Conservation (phyloP, 2,888 invertebrate genomes). For the Meteorus colon region DNA sequence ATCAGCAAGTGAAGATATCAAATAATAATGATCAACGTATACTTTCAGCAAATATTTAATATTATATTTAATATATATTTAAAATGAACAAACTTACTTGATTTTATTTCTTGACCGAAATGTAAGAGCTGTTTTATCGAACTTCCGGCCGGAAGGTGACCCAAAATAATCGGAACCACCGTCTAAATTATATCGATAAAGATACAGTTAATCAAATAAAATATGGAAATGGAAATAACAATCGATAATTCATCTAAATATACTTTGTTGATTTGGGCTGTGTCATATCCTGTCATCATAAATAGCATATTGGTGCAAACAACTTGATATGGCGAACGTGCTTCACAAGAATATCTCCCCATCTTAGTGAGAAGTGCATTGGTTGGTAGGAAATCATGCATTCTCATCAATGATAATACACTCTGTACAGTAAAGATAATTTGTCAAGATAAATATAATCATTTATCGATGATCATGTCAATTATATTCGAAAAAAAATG, state of each 20-base stretch:
- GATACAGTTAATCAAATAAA: constrained; percentile 5
- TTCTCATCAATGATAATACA: constrained; percentile 53
- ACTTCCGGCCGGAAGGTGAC: constrained; percentile 81
- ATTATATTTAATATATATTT: not conserved
- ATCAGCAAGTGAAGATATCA: not conserved
- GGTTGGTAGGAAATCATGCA: constrained; percentile 61
- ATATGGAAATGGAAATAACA: not conserved
- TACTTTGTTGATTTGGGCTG: constrained; percentile 76
- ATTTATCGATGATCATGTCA: constrained; percentile 9
- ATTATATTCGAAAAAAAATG: not conserved
- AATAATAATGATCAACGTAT: not conserved
- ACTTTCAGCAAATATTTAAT: not conserved
- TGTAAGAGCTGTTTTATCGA: constrained; percentile 82
- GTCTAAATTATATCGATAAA: constrained; percentile 74
- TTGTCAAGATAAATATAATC: not conserved
- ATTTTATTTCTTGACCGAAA: constrained; percentile 77
- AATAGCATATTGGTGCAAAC: constrained; percentile 81
- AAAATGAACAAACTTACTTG: constrained; percentile 48
- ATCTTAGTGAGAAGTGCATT: constrained; percentile 62
- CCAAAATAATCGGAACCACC: constrained; percentile 80
- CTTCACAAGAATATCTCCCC: constrained; percentile 60
- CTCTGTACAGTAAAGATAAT: constrained; percentile 36
- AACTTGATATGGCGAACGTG: constrained; percentile 74
- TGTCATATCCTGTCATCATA: constrained; percentile 79
- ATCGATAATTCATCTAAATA: constrained; percentile 50